phyloP scores from a whole-genome alignment of 2,888 invertebrate genomes.

The Lordiphosa andalusiaca region DNA sequence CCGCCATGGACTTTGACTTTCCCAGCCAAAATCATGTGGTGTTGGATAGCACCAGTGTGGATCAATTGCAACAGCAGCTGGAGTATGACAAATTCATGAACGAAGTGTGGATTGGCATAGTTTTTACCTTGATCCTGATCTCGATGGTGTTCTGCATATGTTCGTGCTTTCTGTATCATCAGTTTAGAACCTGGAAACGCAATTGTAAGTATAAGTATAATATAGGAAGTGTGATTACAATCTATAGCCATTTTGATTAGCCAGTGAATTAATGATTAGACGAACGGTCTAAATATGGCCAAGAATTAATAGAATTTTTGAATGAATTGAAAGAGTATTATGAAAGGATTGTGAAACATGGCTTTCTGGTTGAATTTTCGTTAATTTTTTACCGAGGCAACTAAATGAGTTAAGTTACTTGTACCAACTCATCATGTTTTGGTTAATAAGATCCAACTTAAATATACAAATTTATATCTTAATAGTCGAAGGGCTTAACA shows the following conservation, averaged over 20 bases:
- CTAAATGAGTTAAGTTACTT: too few relatives aligned
- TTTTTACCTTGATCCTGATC: slow-evolving; percentile 83
- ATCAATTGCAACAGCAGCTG: slow-evolving; percentile 77
- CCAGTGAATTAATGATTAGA: background rate
- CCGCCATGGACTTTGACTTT: slow-evolving; percentile 63
- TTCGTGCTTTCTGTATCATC: slow-evolving; percentile 84
- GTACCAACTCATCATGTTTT: too few relatives aligned
- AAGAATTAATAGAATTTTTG: background rate
- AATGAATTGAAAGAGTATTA: too few relatives aligned
- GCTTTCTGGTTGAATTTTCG: too few relatives aligned
- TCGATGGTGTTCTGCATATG: slow-evolving; percentile 85
- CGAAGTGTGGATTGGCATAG: slow-evolving; percentile 85
- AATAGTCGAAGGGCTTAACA: too few relatives aligned
- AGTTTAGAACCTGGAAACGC: slow-evolving; percentile 84
- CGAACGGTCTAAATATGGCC: slow-evolving; percentile 1
- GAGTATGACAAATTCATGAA: slow-evolving; percentile 84
- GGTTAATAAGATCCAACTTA: too few relatives aligned
- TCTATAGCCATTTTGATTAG: too few relatives aligned
- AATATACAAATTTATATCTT: too few relatives aligned
- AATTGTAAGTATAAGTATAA: slow-evolving; percentile 81
- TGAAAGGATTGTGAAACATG: too few relatives aligned
- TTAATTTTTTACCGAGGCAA: too few relatives aligned
- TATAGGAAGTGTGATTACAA: too few relatives aligned
- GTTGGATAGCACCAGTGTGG: slow-evolving; percentile 72
- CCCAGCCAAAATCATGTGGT: slow-evolving; percentile 62